Evolutionary conservation across 2,888 invertebrate genomes (phyloP), one percentile per base, ranked within the genome.

Genomic region (Thera obeliscata): DNA sequence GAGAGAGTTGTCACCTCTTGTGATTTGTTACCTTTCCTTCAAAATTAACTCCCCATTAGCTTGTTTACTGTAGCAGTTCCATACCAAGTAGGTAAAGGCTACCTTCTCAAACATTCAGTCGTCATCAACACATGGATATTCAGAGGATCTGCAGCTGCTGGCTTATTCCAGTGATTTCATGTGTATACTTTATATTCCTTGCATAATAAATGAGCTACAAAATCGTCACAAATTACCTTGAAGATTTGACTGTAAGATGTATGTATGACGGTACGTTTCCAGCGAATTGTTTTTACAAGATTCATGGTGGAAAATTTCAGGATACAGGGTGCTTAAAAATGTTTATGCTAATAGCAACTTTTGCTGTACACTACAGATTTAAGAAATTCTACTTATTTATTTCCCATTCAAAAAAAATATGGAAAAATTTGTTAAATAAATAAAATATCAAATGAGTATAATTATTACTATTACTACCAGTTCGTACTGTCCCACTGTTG

Each of bases 191-290:
- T 93, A 92, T 93, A 93, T 93, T 93, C 93, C 88, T 91, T 89
- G 91, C 91, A 91, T 92, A 91, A 87, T 92, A 90, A 92, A 91
- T 92, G 88, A 92, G 88, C 75, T 79, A 91, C 93, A 87, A 92
- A 91, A 91, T 90, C 90, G 78, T 90, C 89, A 91, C 89, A 92
- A 91, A 93, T 91, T 89, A 91, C 92, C 92, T 87, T 91, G 87
- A 46, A 88, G 83, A 92, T 93, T 92, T 91, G 91, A 93, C 88
- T 93, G 87, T 91, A 81, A 91, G 87, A 93, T 93, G 79, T 89
- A 88, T 91, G 87, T 91, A 90, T 89, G 88, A 87, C 81, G 79
- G 74, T 75, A 72, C 74, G 75, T 78, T 67, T 79, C 78, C 76
- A 79, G 74, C 73, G 73, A 81, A 78, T 77, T 79, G 78, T 76